These are phyloP conservation scores for Drosophila baimaii DNA, from an alignment of 1,140 invertebrate species.

Conservation along the genomic window DNA sequence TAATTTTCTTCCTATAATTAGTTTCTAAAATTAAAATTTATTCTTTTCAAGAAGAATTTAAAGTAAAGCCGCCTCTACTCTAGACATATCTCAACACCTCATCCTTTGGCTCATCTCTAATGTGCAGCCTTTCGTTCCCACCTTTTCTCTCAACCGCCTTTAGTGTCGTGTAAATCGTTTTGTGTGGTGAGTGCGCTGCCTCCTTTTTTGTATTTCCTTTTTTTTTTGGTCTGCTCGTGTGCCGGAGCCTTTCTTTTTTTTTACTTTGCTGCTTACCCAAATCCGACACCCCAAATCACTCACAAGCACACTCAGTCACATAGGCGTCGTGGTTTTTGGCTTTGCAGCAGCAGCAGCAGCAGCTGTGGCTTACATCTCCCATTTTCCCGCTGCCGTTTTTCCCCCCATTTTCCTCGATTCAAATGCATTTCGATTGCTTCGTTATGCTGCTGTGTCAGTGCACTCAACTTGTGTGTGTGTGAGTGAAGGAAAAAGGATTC, in stretches of 20 bases:
- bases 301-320: constrained; percentile 31
- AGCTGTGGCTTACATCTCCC: constrained; percentile 41
- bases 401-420: constrained; percentile 48
- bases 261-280: constrained; percentile 36
- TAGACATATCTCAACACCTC: constrained; percentile 15
- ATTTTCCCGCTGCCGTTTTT: constrained; percentile 14
- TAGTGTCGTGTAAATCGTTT: constrained; percentile 79
- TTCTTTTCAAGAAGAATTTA: neutral
- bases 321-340: constrained; percentile 20
- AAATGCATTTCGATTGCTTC: constrained; percentile 81
- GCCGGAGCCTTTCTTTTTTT: constrained; percentile 31
- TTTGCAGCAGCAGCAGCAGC: constrained; percentile 29
- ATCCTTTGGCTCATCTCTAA: constrained; percentile 31
- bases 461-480: constrained; percentile 65
- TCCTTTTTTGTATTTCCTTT: constrained; percentile 55
- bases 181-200: constrained; percentile 70
- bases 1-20: no score
- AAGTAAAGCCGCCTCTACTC: neutral
- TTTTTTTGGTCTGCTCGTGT: constrained; percentile 47
- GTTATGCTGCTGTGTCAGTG: constrained; percentile 64
- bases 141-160: constrained; percentile 51
- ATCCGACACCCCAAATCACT: constrained; percentile 40
- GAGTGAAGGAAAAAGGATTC: constrained; percentile 33
- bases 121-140: constrained; percentile 46
- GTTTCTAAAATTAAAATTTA: no score